These are phyloP conservation scores for Tursiops truncatus DNA, from an alignment of 2,113 vertebrate species.

Conservation along the genomic window DNA sequence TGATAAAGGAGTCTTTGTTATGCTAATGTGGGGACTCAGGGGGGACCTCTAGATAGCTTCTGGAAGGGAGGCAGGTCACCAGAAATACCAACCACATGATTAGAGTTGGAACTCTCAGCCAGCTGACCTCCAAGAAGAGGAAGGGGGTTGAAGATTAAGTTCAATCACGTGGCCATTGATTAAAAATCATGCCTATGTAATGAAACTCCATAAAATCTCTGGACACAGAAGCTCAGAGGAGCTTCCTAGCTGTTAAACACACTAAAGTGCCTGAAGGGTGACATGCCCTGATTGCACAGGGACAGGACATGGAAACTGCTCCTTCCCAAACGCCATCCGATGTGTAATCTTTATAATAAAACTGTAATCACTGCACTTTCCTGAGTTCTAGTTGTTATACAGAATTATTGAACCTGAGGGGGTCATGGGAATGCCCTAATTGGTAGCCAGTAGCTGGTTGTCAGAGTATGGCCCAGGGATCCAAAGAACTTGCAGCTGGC, in stretches of 20 bases:
- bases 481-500: not conserved
- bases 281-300: not conserved
- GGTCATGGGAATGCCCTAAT: not conserved
- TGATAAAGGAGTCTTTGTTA: not conserved
- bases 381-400: not conserved
- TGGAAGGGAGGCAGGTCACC: not conserved
- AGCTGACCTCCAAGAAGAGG: not conserved
- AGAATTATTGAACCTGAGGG: not conserved
- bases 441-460: not conserved
- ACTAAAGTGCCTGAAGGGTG: not conserved
- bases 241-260: not conserved
- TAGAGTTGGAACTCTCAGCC: not conserved
- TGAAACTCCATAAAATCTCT: constrained; percentile 15
- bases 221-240: not conserved
- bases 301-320: not conserved
- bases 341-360: not conserved
- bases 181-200: not conserved
- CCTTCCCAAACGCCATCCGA: not conserved
- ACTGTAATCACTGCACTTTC: not conserved
- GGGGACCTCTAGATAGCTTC: not conserved
- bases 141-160: not conserved
- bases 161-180: not conserved
- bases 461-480: not conserved
- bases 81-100: not conserved
- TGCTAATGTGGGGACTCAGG: not conserved